Conservation (phyloP, 2,888 invertebrate species). For the Pocota personata region DNA sequence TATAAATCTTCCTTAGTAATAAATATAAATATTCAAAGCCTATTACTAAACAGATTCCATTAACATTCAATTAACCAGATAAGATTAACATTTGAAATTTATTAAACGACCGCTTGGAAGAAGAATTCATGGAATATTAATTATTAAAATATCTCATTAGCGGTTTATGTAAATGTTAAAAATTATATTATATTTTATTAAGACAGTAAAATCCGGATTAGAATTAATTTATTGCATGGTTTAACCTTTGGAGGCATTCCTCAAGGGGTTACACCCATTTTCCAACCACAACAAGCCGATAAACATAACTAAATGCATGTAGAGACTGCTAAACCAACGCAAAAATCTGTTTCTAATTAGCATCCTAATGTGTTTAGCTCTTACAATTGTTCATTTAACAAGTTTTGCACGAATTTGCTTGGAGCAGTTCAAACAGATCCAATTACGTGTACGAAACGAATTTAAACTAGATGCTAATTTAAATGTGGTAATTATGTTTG, state of each 20-base stretch:
- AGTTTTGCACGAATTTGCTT: constrained; percentile 26
- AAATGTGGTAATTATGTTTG: constrained; percentile 37
- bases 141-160: background rate
- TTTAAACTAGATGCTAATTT: constrained; percentile 44
- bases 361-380: constrained; percentile 6
- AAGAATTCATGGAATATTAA: background rate
- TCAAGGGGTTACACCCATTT: background rate
- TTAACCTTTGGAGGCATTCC: background rate
- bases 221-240: background rate
- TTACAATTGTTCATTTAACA: constrained; percentile 25
- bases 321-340: background rate
- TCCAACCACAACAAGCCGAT: background rate
- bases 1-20: too few species aligned
- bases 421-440: background rate
- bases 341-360: constrained; percentile 16
- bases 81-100: background rate
- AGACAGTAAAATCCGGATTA: background rate
- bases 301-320: background rate
- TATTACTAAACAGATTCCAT: background rate
- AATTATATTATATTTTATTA: background rate
- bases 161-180: background rate
- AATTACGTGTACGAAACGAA: constrained; percentile 2
- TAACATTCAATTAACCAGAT: background rate
- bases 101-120: background rate
- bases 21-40: background rate